A percentile compares a stretch with the other conserved stretches of the same genome.
Evolutionary conservation across 2,797 vertebrate species (phyloP).

Genomic region (Geotrypetes seraphini): DNA sequence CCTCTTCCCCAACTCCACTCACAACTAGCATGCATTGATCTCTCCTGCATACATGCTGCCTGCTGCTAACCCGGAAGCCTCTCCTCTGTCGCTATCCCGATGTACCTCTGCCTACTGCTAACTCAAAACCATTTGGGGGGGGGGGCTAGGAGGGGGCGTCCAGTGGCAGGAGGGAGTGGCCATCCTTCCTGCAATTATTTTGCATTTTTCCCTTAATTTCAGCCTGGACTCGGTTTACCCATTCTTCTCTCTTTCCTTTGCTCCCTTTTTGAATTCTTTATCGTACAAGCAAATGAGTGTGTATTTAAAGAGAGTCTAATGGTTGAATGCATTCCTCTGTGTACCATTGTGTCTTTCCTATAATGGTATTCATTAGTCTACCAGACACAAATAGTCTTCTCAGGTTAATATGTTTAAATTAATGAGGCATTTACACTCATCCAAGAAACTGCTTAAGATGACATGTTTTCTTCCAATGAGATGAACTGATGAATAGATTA

Average conservation of each 20-base stretch:
- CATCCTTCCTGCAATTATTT: too few species aligned
- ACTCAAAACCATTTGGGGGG: too few species aligned
- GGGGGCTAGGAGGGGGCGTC: too few species aligned
- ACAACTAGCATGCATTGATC: too few species aligned
- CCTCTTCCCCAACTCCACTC: too few species aligned
- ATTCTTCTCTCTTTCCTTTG: neutral
- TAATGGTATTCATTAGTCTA: constrained; percentile 24
- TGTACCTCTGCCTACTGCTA: too few species aligned
- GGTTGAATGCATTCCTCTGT: neutral
- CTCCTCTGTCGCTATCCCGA: too few species aligned
- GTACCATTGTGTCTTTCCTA: neutral
- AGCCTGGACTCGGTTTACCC: neutral
- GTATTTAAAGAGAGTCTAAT: neutral
- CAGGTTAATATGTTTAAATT: constrained; percentile 34
- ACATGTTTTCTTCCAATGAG: constrained; percentile 30
- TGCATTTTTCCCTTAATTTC: too few species aligned
- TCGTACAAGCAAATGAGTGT: rapidly evolving
- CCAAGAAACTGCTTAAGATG: constrained; percentile 30
- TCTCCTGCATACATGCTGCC: too few species aligned
- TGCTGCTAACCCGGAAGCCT: too few species aligned
- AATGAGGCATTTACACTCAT: constrained; percentile 43
- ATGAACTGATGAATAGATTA: constrained; percentile 30
- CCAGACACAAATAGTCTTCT: constrained; percentile 30
- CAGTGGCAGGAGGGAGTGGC: too few species aligned
- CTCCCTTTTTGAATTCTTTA: neutral